Evolutionary conservation across 92 coral and sea anemone species (phyloP).

Genomic region (Epizoanthus fatuus): DNA sequence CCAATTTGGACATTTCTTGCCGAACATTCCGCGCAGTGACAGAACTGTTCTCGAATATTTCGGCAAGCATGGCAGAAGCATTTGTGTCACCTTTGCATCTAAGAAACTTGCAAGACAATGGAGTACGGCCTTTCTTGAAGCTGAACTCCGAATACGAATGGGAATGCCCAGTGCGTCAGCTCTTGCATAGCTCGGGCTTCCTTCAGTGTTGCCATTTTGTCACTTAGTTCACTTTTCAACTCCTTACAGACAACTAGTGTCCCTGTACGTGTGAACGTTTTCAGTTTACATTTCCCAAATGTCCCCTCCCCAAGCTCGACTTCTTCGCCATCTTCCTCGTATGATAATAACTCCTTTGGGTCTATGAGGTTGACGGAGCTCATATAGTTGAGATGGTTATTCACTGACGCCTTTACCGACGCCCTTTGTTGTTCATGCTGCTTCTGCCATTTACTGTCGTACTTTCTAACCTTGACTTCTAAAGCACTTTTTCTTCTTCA

Average conservation of each 20-base stretch:
- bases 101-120: no score
- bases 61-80: no score
- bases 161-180: no score
- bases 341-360: neutral
- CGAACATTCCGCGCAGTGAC: no score
- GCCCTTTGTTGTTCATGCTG: neutral
- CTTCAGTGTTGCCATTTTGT: neutral
- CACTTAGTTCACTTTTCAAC: neutral
- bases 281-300: conserved; percentile 4
- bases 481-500: neutral
- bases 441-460: neutral
- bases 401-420: neutral
- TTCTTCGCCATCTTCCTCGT: neutral
- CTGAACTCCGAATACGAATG: no score
- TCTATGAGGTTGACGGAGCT: neutral
- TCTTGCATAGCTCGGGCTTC: no score
- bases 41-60: no score
- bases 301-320: neutral
- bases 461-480: neutral
- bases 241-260: neutral
- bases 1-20: no score
- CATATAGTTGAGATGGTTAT: neutral
- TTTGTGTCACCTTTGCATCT: no score
- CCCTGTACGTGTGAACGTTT: neutral
- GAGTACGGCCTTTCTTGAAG: no score